Evolutionary conservation across 2,113 vertebrate genomes (phyloP).

Genomic region (Muscicapa adusta): DNA sequence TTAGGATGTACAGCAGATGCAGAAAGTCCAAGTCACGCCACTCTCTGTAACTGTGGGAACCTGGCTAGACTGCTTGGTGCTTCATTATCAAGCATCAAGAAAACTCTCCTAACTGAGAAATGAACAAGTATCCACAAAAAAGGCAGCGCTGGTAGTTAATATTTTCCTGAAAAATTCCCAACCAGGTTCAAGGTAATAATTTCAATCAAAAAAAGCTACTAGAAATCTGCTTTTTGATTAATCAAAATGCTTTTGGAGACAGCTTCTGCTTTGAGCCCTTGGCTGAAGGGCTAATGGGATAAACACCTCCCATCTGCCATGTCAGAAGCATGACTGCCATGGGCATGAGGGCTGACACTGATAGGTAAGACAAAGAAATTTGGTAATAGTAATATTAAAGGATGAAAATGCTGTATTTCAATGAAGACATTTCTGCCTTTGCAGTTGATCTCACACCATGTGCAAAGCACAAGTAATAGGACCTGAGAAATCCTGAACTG

Average conservation of each 20-base stretch:
- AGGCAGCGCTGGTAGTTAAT: not conserved
- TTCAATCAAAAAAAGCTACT: not conserved
- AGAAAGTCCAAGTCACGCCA: not conserved
- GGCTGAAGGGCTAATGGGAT: not conserved
- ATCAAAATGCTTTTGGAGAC: not conserved
- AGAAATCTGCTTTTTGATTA: not conserved
- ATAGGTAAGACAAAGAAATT: not conserved
- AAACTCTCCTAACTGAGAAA: not conserved
- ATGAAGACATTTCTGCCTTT: not conserved
- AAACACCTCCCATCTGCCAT: not conserved
- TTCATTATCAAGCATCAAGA: not conserved
- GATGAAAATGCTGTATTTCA: not conserved
- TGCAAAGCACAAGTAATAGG: not conserved
- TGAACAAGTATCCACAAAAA: not conserved
- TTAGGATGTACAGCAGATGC: not conserved
- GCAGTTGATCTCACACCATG: not conserved
- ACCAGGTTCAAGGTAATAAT: not conserved
- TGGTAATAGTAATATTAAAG: not conserved
- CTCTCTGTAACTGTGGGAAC: not conserved
- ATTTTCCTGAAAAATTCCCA: not conserved
- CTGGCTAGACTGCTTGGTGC: rapidly evolving
- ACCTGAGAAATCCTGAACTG: not conserved
- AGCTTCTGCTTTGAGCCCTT: not conserved
- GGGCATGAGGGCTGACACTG: not conserved
- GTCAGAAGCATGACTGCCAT: not conserved